Base-by-base conservation (phyloP, 2,113 vertebrate genomes). In the Strix aluco region DNA sequence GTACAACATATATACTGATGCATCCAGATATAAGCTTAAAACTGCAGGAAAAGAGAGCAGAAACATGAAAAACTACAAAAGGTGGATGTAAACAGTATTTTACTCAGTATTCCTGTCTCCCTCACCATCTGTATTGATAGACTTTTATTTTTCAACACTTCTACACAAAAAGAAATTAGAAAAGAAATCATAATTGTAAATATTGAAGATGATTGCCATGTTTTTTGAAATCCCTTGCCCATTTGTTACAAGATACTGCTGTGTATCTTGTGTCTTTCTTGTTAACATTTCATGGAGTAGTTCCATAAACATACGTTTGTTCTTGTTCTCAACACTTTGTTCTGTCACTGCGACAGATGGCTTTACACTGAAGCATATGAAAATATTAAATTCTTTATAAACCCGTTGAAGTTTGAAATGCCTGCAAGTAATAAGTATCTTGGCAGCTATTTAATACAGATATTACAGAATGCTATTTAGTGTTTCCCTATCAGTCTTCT, bases 371-470 rank as follows among this genome's bases (percentile, higher is more conserved):
- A 91, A 98, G 97, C 97, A 97, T 96, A 97, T 96, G 97, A 98
- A 98, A 98, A 98, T 95, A 98, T 88, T 97, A 98, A 98, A 97
- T 97, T 97, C 94, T 97, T 97, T 40, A 96, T 97, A 97, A 97
- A 97, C 90, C 84, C 38, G 8, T 57, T 89, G 85, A 93, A 95
- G 94, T 95, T 86, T 66, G 85, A 91, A 92, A 95, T 73, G 96
- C 54, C 84, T 96, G 80, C 49, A 80, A 96, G 54, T 80, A 78
- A 70, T 34, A 87, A 79, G 26, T 36, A 86, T 63, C 74, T 82
- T 81, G 78, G 85, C 73, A 96, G 80, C 62, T 85, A 58, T 61
- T 92, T 82, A 95, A 77, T 62, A 82, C 65, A 80, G 70, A 57
- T 87, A 91, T 61, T 75, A 55, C 29, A 69, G 49, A 73, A 65